Evolutionary conservation across 23 tunicate genomes (phyloP), one percentile per base, ranked within the genome.

Genomic region (Phallusia fumigata): DNA sequence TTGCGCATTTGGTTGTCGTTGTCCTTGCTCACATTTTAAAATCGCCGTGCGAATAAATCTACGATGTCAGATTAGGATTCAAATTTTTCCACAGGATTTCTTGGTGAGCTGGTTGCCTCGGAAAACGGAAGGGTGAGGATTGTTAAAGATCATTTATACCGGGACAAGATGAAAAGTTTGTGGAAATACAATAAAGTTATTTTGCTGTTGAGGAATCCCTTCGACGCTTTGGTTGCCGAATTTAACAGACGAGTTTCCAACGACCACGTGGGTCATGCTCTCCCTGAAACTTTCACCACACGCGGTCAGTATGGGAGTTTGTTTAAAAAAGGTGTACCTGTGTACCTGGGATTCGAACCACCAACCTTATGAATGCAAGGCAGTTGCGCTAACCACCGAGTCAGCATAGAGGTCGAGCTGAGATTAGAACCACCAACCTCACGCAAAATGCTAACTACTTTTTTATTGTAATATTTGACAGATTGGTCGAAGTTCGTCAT

Each of bases 161-260:
- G 3, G 35, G 78, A 79, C 69, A 85, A 79, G 52, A 51, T 32
- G 18, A 1, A 31, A n/a, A 51, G 75, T n/a, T 47, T 81, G 28
- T 22, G n/a, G 33, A 78, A 79, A 24, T 85, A 85, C 69, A 40
- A 53, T 6, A 33, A n/a, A n/a, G 72, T 69, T 16, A 36, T 85
- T 65, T 58, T 85, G 33, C 65, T 85, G 22, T 3, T 85, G 31
- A 45, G 89, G 44, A 85, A 85, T 79, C 89, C 89, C 13, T 85
- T 64, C 52, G 64, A 85, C 50, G 78, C 89, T 26, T 30, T 85
- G 18, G 76, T 85, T 0, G 83, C 89, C 19, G 89, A 85, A 50
- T 87, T 80, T 35, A 82, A 81, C 52, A 32, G 90, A 52, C 65
- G 81, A 75, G 32, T 19, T 33, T 81, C 85, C 0, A 52, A 75